These are phyloP conservation scores for Naja naja DNA, from an alignment of 2,113 vertebrate species.

Conservation along the genomic window DNA sequence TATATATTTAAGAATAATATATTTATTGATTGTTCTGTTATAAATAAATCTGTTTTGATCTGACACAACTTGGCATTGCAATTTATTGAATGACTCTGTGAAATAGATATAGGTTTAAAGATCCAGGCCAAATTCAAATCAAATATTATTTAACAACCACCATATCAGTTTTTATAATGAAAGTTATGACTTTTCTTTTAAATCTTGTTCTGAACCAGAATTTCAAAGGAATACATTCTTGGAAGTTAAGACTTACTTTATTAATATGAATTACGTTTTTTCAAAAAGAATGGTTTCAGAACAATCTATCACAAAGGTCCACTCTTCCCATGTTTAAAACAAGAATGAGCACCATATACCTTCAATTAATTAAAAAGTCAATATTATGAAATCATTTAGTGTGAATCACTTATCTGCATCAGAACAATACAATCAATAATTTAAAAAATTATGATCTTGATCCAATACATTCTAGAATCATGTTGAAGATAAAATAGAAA, in stretches of 20 bases:
- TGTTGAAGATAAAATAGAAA: background rate
- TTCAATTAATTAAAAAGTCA: background rate
- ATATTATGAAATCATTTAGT: background rate
- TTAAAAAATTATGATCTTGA: slow-evolving; percentile 5
- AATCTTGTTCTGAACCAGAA: background rate
- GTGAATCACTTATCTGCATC: background rate
- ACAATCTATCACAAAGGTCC: background rate
- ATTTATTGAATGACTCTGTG: too few relatives aligned
- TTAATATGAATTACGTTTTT: background rate
- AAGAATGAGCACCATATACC: background rate
- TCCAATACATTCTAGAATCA: background rate
- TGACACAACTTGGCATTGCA: too few relatives aligned
- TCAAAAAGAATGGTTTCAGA: background rate
- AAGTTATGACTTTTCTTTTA: slow-evolving; percentile 7
- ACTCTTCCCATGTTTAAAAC: background rate
- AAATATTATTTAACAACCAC: too few relatives aligned
- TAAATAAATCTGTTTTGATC: too few relatives aligned
- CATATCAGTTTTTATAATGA: background rate
- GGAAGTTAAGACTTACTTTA: slow-evolving; percentile 8
- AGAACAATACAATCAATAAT: background rate
- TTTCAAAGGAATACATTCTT: background rate
- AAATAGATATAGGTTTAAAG: too few relatives aligned
- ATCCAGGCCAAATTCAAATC: too few relatives aligned
- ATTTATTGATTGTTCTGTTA: too few relatives aligned
- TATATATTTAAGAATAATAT: too few relatives aligned